Evolutionary conservation across 2,888 invertebrate species (phyloP).

Genomic region (Thereva unica): DNA sequence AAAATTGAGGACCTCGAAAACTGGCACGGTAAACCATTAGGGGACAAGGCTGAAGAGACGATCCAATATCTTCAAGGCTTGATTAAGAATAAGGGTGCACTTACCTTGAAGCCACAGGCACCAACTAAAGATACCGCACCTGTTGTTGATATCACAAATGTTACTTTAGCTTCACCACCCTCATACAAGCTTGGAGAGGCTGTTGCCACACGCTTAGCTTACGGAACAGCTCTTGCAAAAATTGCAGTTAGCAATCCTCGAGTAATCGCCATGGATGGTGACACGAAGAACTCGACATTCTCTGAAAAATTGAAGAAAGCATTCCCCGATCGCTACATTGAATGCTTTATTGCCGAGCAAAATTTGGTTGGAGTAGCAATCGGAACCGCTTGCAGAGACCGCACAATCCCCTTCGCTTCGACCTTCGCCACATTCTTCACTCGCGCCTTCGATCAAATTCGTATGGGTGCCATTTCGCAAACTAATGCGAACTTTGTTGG

Average conservation of each 20-base stretch:
- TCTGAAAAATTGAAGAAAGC: constrained; percentile 86
- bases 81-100: constrained; percentile 70
- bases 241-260: constrained; percentile 73
- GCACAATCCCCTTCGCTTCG: constrained; percentile 92
- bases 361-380: constrained; percentile 95
- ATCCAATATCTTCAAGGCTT: constrained; percentile 68
- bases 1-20: constrained; percentile 91
- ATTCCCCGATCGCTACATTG: constrained; percentile 77
- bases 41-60: constrained; percentile 75
- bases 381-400: constrained; percentile 89
- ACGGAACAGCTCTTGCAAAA: constrained; percentile 92
- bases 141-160: constrained; percentile 70
- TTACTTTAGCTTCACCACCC: constrained; percentile 79
- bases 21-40: constrained; percentile 98
- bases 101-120: constrained; percentile 65
- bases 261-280: constrained; percentile 94
- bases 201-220: constrained; percentile 90
- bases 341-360: constrained; percentile 99
- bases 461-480: constrained; percentile 99
- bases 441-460: constrained; percentile 96
- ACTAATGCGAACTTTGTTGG: constrained; percentile 96
- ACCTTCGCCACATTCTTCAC: constrained; percentile 99
- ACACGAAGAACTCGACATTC: constrained; percentile 98
- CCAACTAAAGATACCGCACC: constrained; percentile 73
- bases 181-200: constrained; percentile 75